A percentile compares a stretch with the other conserved stretches of the same genome.
Conservation (phyloP, 1,140 invertebrate species). For the Lepidurus couesii region DNA sequence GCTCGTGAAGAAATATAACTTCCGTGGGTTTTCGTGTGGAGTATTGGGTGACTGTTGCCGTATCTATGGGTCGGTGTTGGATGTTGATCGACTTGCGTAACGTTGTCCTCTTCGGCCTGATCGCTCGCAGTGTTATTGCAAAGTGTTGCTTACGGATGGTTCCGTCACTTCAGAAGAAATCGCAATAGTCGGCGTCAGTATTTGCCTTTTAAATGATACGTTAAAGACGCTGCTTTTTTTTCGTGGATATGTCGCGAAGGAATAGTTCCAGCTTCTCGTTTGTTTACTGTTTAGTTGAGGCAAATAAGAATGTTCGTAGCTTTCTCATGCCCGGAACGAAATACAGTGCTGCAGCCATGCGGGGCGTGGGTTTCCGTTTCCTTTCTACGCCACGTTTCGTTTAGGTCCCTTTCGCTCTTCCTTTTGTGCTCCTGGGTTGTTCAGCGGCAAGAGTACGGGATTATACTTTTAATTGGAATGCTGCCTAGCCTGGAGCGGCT, state of each 20-base stretch:
- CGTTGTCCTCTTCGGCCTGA: no score
- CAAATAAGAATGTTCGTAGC: background rate
- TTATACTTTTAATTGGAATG: background rate
- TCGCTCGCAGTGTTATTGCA: background rate
- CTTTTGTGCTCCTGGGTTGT: background rate
- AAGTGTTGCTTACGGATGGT: background rate
- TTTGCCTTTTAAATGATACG: background rate
- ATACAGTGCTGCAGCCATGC: background rate
- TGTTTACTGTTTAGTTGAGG: background rate
- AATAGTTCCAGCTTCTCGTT: background rate
- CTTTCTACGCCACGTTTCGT: background rate
- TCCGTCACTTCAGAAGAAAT: slow-evolving; percentile 1
- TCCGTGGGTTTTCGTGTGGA: no score
- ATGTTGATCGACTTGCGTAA: no score
- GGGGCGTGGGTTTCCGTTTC: background rate
- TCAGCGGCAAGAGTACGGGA: background rate
- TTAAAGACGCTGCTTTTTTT: background rate
- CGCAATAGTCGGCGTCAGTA: background rate
- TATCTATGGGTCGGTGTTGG: no score
- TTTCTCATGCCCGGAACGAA: background rate
- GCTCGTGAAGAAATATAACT: no score
- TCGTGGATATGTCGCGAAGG: background rate
- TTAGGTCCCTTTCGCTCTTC: background rate
- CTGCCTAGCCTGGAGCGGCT: background rate
- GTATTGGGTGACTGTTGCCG: no score